Base-by-base conservation (phyloP, 2,888 invertebrate species). In the Balanococcus diminutus region DNA sequence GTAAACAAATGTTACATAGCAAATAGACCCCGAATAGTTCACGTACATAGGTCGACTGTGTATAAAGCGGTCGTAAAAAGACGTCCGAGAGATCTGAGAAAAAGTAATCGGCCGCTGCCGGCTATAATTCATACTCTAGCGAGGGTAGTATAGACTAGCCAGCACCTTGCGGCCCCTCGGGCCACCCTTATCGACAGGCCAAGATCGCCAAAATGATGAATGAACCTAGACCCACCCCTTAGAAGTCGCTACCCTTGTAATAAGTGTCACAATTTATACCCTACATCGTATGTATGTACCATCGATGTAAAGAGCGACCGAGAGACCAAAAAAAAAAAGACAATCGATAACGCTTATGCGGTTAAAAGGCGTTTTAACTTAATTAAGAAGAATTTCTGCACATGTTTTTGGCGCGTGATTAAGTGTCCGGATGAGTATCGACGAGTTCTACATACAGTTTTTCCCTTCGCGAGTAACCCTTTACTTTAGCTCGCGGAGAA, bases 151-250 rank as follows among this genome's bases (percentile, higher is more conserved):
- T n/a, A 84, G 75, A 84, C 72, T 72, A 84, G 84, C 84, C 84
- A 84, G 84, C 84, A 84, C 84, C 84, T 84, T 84, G 72, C 84
- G 84, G 84, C 84, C 84, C 84, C 28, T 75, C 84, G 72, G 84
- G 84, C 84, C 84, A 84, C 86, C 72, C 86, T 86, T 86, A 86
- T 86, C 86, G 86, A 86, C 86, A 86, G 86, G 86, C 81, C 56
- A 86, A 82, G 67, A 86, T 86, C 86, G 82, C 61, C 82, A 36
- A 67, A 86, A 86, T 86, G 86, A 86, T 86, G 81, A 86, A 86
- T 86, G 67, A 79, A 42, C 51, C 22, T 28, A 75, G 84, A 84
- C 42, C 84, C 84, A 84, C 42, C 84, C 84, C 84, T n/a, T 75
- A 75, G 46, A 84, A 84, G 84, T 75, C 84, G 84, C 84, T 84